Percentiles rank a stretch among this genome's conserved stretches.
These are phyloP conservation scores for Grallaria varia DNA, from an alignment of 2,113 vertebrate genomes.

Conservation along the genomic window DNA sequence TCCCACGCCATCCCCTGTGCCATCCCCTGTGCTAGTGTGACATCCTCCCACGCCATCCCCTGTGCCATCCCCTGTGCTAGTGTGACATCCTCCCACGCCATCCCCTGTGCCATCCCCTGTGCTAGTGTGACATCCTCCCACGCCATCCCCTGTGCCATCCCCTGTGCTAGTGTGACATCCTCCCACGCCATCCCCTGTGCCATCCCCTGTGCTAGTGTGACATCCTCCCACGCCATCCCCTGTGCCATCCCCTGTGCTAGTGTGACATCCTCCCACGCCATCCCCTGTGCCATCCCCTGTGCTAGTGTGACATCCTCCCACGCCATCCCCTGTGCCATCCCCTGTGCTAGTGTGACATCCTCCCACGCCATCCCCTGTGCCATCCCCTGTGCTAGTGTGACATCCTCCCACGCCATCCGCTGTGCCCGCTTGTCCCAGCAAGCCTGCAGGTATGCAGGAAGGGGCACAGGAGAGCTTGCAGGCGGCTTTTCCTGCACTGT, in stretches of 20 bases:
- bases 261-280: neutral
- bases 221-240: neutral
- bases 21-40: too few species aligned
- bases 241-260: neutral
- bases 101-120: neutral
- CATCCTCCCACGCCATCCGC: neutral
- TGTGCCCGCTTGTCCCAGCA: neutral
- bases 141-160: neutral
- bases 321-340: too few species aligned
- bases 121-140: too few species aligned
- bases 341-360: neutral
- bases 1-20: neutral
- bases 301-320: neutral
- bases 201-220: neutral
- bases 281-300: too few species aligned
- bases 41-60: too few species aligned
- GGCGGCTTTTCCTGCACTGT: neutral
- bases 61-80: too few species aligned
- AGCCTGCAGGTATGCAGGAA: neutral
- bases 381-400: too few species aligned
- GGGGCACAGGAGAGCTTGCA: accelerated
- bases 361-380: too few species aligned
- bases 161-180: neutral
- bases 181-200: neutral
- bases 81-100: too few species aligned